phyloP scores from a whole-genome alignment of 2,113 vertebrate species.

The Rhipidura dahli region DNA sequence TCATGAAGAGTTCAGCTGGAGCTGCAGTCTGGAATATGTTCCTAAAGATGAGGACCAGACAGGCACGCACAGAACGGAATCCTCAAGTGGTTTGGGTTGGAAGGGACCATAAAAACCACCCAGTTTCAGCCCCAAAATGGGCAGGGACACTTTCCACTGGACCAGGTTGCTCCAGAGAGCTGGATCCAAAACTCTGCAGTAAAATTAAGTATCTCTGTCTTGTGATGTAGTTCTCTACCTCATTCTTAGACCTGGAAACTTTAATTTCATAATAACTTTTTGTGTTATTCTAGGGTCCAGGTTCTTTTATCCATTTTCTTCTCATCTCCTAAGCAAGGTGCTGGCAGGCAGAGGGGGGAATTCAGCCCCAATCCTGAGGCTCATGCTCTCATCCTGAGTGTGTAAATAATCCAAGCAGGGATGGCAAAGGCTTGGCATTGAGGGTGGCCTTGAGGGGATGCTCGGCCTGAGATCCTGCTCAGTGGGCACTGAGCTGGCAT shows the following conservation, averaged over 20 bases:
- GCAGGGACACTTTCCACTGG: background rate
- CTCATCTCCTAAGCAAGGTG: accelerated
- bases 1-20: background rate
- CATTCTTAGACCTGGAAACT: background rate
- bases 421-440: background rate
- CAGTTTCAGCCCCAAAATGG: background rate
- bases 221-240: background rate
- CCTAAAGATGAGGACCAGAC: background rate
- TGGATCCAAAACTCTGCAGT: background rate
- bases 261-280: background rate
- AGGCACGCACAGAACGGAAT: background rate
- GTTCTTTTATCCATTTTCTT: background rate
- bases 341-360: background rate
- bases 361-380: accelerated
- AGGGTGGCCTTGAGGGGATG: background rate
- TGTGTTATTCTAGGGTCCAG: background rate
- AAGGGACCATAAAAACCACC: background rate
- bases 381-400: accelerated
- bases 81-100: background rate
- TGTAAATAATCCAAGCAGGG: background rate
- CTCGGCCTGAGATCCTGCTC: background rate
- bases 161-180: background rate
- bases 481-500: background rate
- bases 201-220: background rate
- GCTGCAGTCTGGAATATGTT: background rate